Evolutionary conservation across 92 coral and sea anemone species (phyloP).

Genomic region (Desmophyllum pertusum): DNA sequence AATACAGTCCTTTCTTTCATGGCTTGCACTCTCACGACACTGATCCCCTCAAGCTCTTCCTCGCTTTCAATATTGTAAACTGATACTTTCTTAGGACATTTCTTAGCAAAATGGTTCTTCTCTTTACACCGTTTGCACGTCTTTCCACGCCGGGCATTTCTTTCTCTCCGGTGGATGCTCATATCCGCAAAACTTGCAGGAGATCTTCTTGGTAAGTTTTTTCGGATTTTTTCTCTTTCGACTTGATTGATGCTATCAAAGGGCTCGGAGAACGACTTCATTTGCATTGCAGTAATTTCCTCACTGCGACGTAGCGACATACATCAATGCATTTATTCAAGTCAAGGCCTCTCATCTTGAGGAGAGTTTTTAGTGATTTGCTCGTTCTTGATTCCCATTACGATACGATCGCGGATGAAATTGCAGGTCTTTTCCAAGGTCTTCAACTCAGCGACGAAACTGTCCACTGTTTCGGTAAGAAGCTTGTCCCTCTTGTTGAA

Average conservation of each 20-base stretch:
- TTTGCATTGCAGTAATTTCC: neutral
- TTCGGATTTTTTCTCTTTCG: neutral
- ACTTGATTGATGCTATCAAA: no score
- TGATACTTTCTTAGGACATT: neutral
- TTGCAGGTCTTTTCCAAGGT: no score
- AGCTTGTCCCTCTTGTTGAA: neutral
- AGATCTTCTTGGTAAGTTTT: conserved; percentile 34
- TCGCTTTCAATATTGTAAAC: neutral
- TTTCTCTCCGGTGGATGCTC: conserved; percentile 22
- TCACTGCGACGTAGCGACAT: neutral
- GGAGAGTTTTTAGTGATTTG: no score
- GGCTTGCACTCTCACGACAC: neutral
- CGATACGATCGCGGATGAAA: no score
- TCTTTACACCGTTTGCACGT: conserved; percentile 31
- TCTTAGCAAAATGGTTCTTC: conserved; percentile 10
- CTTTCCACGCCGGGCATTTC: conserved; percentile 42
- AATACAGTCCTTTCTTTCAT: neutral
- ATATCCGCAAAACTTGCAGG: conserved; percentile 45
- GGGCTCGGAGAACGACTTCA: no score
- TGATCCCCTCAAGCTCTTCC: no score
- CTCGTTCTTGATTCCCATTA: no score
- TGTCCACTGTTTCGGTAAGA: no score
- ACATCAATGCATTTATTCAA: neutral
- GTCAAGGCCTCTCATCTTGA: neutral
- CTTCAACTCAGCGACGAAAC: no score